Evolutionary conservation across 2,113 vertebrate species (phyloP), one percentile per base, ranked within the genome.

Genomic region (Marmota monax): DNA sequence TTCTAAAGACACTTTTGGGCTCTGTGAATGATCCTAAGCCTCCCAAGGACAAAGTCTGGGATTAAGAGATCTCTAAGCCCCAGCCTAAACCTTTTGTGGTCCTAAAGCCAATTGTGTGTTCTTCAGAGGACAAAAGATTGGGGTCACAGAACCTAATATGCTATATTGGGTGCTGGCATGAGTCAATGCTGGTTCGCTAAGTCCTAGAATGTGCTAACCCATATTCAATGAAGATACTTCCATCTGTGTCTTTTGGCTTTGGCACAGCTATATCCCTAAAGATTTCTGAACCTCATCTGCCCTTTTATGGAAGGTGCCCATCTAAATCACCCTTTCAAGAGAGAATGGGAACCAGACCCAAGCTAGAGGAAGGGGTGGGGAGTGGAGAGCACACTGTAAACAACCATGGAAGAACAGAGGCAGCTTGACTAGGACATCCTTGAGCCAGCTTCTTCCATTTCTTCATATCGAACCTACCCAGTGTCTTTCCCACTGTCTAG

Each of bases 1-100:
- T 67, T 84, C n/a, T 92, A 82, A 97, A 98, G 96, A 97, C 61
- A 97, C 96, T 96, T 98, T 97, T 3, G 2, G 93, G 83, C 92
- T 96, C 76, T 56, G 7, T 65, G 13, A 27, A 92, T 78, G 89
- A 97, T 84, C 97, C 93, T 96, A 97, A 97, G 95, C 95, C 88
- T 97, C 96, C 91, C 74, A 32, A 85, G 29, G 83, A 89, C 97
- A 98, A 97, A 98, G 96, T 95, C 90, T 88, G 92, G 94, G 98
- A 98, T 98, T 98, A 34, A 98, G 65, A 88, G 86, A 56, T 78
- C 42, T 63, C 77, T 96, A 91, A 96, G 17, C 61, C 70, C 45
- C 48, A 25, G 74, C 77, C 72, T 97, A 92, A 97, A 94, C 83
- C 94, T 92, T 96, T 77, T 45, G 63, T 83, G 70, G n/a, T 78